Percentiles rank a stretch among this genome's conserved stretches.
Conservation (phyloP, 2,797 vertebrate genomes). For the Siniperca scherzeri region DNA sequence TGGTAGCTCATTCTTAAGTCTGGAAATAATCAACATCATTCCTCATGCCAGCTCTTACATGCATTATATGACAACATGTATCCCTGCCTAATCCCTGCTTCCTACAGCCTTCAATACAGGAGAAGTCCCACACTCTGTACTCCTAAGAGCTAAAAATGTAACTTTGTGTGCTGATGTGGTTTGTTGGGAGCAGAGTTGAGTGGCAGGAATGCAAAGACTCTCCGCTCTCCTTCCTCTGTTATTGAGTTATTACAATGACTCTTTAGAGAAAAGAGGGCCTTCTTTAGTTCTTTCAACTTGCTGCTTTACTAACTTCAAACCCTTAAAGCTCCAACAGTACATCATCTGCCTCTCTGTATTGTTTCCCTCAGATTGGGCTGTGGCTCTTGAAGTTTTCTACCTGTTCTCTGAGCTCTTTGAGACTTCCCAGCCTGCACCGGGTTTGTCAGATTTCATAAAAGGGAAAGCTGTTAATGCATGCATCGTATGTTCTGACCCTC, state of each 20-base stretch:
- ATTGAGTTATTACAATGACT: slow-evolving; percentile 85
- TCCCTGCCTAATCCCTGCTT: slow-evolving; percentile 8
- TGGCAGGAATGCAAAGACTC: slow-evolving; percentile 59
- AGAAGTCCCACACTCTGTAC: not conserved
- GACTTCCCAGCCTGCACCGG: slow-evolving; percentile 62
- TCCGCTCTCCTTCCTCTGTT: slow-evolving; percentile 68
- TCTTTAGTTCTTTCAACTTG: slow-evolving; percentile 86
- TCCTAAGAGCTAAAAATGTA: slow-evolving; percentile 35
- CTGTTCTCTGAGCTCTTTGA: slow-evolving; percentile 74
- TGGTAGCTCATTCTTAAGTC: not conserved
- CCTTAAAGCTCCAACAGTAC: slow-evolving; percentile 72
- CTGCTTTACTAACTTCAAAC: slow-evolving; percentile 85
- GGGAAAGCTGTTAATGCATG: slow-evolving; percentile 79
- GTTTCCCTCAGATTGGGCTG: slow-evolving; percentile 74
- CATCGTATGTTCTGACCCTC: slow-evolving; percentile 74
- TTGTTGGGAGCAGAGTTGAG: slow-evolving; percentile 68
- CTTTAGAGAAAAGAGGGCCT: slow-evolving; percentile 85
- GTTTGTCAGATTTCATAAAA: slow-evolving; percentile 79
- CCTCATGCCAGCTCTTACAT: not conserved
- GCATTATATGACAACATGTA: slow-evolving; percentile 2
- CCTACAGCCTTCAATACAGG: slow-evolving; percentile 1
- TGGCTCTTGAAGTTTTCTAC: slow-evolving; percentile 79
- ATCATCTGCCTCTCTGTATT: slow-evolving; percentile 71
- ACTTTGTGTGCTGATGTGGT: slow-evolving; percentile 41
- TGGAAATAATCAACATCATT: not conserved